phyloP scores from a whole-genome alignment of 2,113 vertebrate species.

The Heterochromis multidens region DNA sequence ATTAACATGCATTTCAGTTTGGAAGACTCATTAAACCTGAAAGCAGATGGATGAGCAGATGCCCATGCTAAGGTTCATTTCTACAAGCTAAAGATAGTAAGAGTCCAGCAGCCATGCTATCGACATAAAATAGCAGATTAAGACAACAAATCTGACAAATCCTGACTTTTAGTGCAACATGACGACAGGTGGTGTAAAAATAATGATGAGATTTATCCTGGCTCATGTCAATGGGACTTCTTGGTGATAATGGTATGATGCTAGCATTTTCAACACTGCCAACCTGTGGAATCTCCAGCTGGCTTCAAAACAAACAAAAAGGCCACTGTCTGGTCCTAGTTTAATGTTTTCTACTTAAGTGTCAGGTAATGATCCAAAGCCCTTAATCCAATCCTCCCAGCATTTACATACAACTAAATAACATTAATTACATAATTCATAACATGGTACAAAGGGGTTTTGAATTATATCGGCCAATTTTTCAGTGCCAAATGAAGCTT shows the following conservation, averaged over 20 bases:
- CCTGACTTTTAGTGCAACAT: not conserved
- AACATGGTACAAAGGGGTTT: not conserved
- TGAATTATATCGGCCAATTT: not conserved
- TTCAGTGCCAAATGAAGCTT: not conserved
- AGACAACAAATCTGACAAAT: not conserved
- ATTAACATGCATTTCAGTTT: constrained; percentile 1
- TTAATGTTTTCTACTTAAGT: not conserved
- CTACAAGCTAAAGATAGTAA: not conserved
- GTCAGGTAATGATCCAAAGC: not conserved
- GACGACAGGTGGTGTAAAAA: not conserved
- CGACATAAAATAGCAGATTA: not conserved
- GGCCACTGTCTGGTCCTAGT: not conserved
- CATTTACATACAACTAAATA: not conserved
- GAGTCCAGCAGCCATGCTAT: not conserved
- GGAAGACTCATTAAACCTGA: constrained; percentile 22
- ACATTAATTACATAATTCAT: not conserved
- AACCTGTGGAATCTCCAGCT: not conserved
- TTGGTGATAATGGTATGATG: not conserved
- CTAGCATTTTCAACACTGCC: not conserved
- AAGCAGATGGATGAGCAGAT: constrained; percentile 29
- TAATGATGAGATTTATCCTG: not conserved
- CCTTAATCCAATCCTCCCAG: not conserved
- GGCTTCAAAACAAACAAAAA: too few species aligned
- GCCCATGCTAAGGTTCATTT: not conserved
- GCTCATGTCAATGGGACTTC: not conserved